Base-by-base conservation (phyloP, 2,888 invertebrate genomes). In the Metellina segmentata region DNA sequence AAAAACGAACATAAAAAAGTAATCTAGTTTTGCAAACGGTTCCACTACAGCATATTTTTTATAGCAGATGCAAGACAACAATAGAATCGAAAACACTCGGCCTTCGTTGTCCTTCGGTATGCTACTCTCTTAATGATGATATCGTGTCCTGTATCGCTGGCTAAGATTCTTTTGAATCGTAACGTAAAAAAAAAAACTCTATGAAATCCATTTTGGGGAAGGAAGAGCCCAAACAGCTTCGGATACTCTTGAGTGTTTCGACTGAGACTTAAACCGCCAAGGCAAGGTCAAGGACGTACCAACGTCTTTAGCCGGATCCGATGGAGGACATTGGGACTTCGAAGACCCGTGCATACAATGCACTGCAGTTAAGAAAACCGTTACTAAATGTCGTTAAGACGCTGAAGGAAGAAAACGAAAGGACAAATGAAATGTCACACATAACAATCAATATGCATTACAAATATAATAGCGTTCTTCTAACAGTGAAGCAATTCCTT, bases 211-310 rank as follows among this genome's bases (percentile, higher is more conserved):
- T 85, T 85, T 51, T 61, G 49, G 53, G 16, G 75, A 61, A 49
- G 53, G 61, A 20, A 51, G 16, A n/a, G 19, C 48, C 8, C 11
- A 82, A 52, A 82, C n/a, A 19, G 34, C 34, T 34, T 34, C 34
- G 1, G 34, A 8, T 7, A 16, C 11, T 48, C 51, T 75, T 75
- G 53, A 83, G 51, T 71, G 72, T 71, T 20, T 20, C 48, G 53
- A 20, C 53, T 75, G 53, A 85, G 11, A 61, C 13, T 82, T 70
- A 49, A 19, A 16, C 48, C 49, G 19, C 9, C 74, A 75, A 75
- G n/a, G 75, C 85, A 75, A 85, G 85, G 85, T 85, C 85, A 85
- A 85, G 85, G 85, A 34, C 85, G 52, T 48, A 53, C n/a, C 19
- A 19, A n/a, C 51, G 7, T 34, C 9, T 34, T 61, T 7, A 75